Evolutionary conservation across 2,888 invertebrate species (phyloP).

Genomic region (Eutolmus rufibarbis): DNA sequence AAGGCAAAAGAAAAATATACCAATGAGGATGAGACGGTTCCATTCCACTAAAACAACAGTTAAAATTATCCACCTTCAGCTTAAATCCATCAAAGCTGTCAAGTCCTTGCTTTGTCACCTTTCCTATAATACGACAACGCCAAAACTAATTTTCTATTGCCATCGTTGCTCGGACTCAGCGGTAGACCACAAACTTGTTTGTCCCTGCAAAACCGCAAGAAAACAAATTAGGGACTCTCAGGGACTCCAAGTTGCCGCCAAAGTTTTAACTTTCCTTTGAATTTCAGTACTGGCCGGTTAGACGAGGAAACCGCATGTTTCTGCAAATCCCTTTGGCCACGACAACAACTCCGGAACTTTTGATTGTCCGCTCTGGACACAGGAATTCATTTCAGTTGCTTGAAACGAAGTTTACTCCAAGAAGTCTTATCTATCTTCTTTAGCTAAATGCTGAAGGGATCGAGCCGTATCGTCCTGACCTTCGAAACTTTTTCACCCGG

Average conservation of each 20-base stretch:
- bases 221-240: neutral
- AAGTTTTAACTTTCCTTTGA: neutral
- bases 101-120: neutral
- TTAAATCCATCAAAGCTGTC: neutral
- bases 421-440: constrained; percentile 13
- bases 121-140: neutral
- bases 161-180: neutral
- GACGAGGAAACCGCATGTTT: constrained; percentile 7
- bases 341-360: neutral
- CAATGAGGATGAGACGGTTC: too few relatives aligned
- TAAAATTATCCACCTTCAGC: too few relatives aligned
- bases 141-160: neutral
- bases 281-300: neutral
- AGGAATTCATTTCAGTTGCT: neutral
- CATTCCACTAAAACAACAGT: too few relatives aligned
- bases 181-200: neutral
- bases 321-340: neutral
- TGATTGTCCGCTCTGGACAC: neutral
- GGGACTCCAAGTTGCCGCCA: neutral
- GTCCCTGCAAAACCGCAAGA: neutral
- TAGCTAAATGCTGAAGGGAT: neutral
- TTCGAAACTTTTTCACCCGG: neutral
- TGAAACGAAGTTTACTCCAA: neutral
- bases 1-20: too few relatives aligned
- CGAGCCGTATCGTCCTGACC: neutral